Base-by-base conservation (phyloP, 2,888 invertebrate species). In the Agrotis puta region DNA sequence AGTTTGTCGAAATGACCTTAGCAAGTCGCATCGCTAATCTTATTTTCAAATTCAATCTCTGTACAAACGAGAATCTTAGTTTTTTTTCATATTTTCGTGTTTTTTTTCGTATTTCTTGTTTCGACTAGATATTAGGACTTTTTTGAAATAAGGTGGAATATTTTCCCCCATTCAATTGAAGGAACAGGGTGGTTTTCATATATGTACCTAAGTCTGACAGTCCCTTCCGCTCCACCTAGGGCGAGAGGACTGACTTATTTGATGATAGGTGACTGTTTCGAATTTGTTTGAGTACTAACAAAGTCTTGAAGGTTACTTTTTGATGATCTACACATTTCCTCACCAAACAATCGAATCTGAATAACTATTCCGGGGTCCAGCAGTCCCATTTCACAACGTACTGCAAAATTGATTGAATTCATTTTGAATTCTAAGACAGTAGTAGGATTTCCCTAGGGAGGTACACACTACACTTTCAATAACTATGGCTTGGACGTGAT, bases 361-460 rank as follows among this genome's bases (percentile, higher is more conserved):
- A 48, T 48, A 48, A 48, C 39, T 14, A 20, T 24, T 70, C 24
- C 7, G 2, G 14, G 16, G 14, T n/a, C 24, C 43, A 20, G 20
- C 7, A 53, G 39, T 53, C 18, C 33, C 11, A 50, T 45, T 45
- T 45, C 13, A 48, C 3, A 22, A 22, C 50, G 43, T 65, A 57
- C 43, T 54, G 39, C 73, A 69, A 77, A 85, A 83, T 85, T 82
- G 80, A 83, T 82, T 80, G 71, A 74, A 84, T 84, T 83, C 81
- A 79, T 85, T 85, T 84, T 71, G 76, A 85, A 85, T 87, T 85
- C 80, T 43, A 79, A 84, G 77, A 82, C 68, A 81, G 84, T 82
- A 78, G 81, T 79, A 74, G 85, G 85, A 91, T 91, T 91, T 90
- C 89, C 89, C 89, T 20, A 7, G 87, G 79, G 90, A 73, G 51